Base-by-base conservation (phyloP, 2,113 vertebrate species). In the Heterochromis multidens region DNA sequence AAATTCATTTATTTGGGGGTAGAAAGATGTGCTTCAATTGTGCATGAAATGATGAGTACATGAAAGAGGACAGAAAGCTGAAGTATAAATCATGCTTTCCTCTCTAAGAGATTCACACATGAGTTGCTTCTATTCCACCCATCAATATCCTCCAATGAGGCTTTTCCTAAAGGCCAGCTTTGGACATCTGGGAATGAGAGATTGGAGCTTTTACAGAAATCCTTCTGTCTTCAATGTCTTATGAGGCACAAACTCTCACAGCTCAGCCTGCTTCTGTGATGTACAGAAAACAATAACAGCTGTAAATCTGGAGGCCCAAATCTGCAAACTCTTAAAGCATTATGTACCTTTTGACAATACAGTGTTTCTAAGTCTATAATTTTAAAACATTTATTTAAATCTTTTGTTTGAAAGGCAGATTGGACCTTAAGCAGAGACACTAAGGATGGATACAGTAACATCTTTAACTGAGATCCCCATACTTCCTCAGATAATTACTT, bases 141-240 rank as follows among this genome's bases (percentile, higher is more conserved):
- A 84, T 89, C 78, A 82, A 58, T 52, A 81, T 80, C 89, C 78
- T 86, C 78, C 80, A 83, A 27, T 59, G 31, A 87, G 77, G 37
- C 59, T 87, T 89, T 90, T 86, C 87, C 83, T 62, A 84, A 87
- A 85, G 82, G 89, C 70, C 76, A 62, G 82, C 82, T 89, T 79
- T 85, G 88, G 88, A 90, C 92, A 93, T 90, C 93, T 93, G 89
- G 81, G 74, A 88, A 80, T 37, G 21, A 88, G 60, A 94, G 91
- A 95, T 92, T 94, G 83, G 83, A 91, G 91, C 84, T 85, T 85
- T 87, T 16, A 54, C 84, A 81, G 79, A 93, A 95, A 94, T 93
- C 91, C 87, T 56, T 88, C 83, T 70, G 65, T 87, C 86, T 83
- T 76, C 79, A 87, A 77, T 87, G 76, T 90, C 78, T 87, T 83